A percentile compares a stretch with the other conserved stretches of the same genome.
Conservation (phyloP, 2,797 vertebrate species). For the Gymnoscopelus braueri region DNA sequence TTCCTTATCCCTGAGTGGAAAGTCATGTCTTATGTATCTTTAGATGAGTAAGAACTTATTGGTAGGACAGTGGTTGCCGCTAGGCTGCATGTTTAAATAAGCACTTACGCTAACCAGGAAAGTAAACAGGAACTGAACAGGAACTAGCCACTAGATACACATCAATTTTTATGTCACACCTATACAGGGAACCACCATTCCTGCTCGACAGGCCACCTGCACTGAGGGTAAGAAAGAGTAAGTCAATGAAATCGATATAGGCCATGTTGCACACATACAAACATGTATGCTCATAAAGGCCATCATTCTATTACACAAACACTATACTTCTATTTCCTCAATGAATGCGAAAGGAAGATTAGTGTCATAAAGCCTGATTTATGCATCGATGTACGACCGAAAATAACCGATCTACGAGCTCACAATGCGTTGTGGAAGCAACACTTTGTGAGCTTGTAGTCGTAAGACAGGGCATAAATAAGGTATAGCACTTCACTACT, state of each 20-base stretch:
- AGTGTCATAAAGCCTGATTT: conserved; percentile 12
- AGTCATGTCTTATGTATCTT: conserved; percentile 5
- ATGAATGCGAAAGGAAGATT: conserved; percentile 37
- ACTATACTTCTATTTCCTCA: conserved; percentile 34
- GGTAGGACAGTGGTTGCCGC: conserved; percentile 20
- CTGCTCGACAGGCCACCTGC: conserved; percentile 23
- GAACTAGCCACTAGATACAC: conserved; percentile 21
- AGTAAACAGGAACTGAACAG: conserved; percentile 27
- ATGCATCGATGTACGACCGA: too few species aligned
- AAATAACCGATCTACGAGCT: too few species aligned
- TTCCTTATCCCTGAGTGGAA: conserved; percentile 51
- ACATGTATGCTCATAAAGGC: too few species aligned
- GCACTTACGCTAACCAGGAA: conserved; percentile 44
- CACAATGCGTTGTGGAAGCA: too few species aligned
- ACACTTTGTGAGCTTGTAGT: too few species aligned
- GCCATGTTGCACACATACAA: background rate
- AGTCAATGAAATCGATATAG: background rate
- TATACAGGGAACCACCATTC: conserved; percentile 12
- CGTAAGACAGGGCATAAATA: too few species aligned
- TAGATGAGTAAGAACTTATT: conserved; percentile 51
- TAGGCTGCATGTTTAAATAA: conserved; percentile 47
- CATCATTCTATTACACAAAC: conserved; percentile 34
- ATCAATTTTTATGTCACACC: conserved; percentile 18
- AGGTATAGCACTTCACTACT: background rate
- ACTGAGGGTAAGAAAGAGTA: background rate